Evolutionary conservation across 1,140 invertebrate species (phyloP), one percentile per base, ranked within the genome.

Genomic region (Saccostrea cuccullata): DNA sequence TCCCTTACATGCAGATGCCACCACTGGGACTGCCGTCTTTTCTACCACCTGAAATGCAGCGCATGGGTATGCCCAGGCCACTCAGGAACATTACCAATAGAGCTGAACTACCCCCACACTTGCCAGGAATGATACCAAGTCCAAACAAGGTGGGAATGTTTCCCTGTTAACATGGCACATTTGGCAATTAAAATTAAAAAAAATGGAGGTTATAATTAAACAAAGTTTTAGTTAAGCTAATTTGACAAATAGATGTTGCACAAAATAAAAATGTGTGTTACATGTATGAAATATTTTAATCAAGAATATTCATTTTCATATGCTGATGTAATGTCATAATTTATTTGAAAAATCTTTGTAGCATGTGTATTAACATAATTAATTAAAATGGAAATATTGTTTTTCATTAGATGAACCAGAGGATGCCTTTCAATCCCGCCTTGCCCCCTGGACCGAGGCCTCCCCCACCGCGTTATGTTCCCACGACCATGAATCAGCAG

Each of bases 391-490:
- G 9, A 9, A 47, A 6, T 47, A 36, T 36, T 36, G 47, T 47
- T 47, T 30, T 58, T 47, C 90, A 88, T 83, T 64, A 92, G 91
- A 91, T 91, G 13, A 90, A 87, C 55, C 91, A 92, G 85, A 90
- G 91, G 85, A 82, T 92, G n/a, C 85, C 88, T 2, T 64, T 88
- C 30, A 82, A 89, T 20, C 95, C 95, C 89, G 94, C 96, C 40
- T 95, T 95, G 0, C 95, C 89, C 36, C 40, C 88, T 55, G 82
- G 82, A 58, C 85, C 70, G 47, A 86, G 90, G 86, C 90, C 87
- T 73, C 88, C 84, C 82, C 86, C 88, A 56, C 77, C 85, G 0
- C 15, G 40, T n/a, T 89, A 90, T 82, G 84, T 86, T 36, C 88
- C 60, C 26, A 85, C 91, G 67, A 23, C 55, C 0, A n/a, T 56